Conservation (phyloP, 1,140 invertebrate genomes). For the Rhynchophorus ferrugineus region DNA sequence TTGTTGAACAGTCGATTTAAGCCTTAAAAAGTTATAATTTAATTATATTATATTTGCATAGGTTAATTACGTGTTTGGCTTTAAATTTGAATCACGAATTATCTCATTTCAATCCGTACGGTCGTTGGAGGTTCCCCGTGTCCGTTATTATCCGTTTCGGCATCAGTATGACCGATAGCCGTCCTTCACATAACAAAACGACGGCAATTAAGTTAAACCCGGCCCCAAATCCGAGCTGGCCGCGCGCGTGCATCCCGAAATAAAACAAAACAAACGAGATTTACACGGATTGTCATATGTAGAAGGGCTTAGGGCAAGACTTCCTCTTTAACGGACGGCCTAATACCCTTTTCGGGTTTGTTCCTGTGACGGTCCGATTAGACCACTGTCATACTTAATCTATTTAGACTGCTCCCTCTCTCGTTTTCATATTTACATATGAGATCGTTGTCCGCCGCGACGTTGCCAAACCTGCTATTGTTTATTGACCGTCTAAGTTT, state of each 20-base stretch:
- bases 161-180: background rate
- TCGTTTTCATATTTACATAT: conserved; percentile 14
- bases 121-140: no score
- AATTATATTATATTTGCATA: no score
- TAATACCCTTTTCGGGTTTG: conserved; percentile 21
- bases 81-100: no score
- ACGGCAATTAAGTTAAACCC: conserved; percentile 5
- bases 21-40: no score
- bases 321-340: conserved; percentile 18
- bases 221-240: conserved; percentile 3
- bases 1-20: no score
- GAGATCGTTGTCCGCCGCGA: conserved; percentile 5
- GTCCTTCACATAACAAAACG: background rate
- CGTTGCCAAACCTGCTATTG: conserved; percentile 5
- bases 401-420: conserved; percentile 17
- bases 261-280: conserved; percentile 18
- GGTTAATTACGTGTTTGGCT: no score
- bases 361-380: conserved; percentile 21
- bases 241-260: conserved; percentile 9
- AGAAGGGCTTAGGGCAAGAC: conserved; percentile 22
- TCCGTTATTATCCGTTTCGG: background rate
- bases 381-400: conserved; percentile 20
- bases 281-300: conserved; percentile 20
- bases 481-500: no score
- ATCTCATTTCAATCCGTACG: no score